Evolutionary conservation across 2,797 vertebrate genomes (phyloP), one percentile per base, ranked within the genome.

Genomic region (Trachurus trachurus): DNA sequence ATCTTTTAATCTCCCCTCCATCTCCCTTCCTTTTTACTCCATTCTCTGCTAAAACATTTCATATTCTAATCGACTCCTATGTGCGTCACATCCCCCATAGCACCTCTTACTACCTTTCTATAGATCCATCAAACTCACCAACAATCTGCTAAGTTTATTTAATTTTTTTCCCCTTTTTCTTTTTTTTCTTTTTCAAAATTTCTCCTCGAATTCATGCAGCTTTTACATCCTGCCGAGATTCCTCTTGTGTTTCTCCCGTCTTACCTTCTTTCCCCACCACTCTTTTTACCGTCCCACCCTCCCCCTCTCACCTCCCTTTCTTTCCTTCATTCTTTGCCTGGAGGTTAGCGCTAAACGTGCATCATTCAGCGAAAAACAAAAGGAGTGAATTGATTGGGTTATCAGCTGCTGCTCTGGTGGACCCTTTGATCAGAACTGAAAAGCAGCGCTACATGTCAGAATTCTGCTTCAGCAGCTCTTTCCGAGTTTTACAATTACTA

Each of bases 321-420:
- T 87, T 90, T 88, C 85, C 86, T 84, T 89, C 92, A 89, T 90
- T 92, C 92, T 92, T 93, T 92, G 95, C 95, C 95, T 93, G 94
- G 95, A 97, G 96, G 95, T 96, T 95, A 95, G 86, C 74, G 81
- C 94, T 95, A 96, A 96, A 94, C 94, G 93, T 95, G 96, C 96
- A 97, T 95, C 95, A 96, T 96, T 97, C 96, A 96, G 96, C 95
- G 92, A 94, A 96, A 96, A 96, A 96, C 95, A 95, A 96, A 96
- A 96, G 93, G 83, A 94, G 90, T 74, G 93, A 94, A 96, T 95
- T 95, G 93, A 93, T 96, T 96, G 93, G 93, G 86, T 95, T 95
- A 96, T 95, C 95, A 94, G 94, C 93, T 87, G 83, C 86, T 74
- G 70, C 84, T 92, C 85, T 80, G 91, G 88, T 91, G 86, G 70